These are phyloP conservation scores for Stictocephala bisonia DNA, from an alignment of 2,888 invertebrate species.

Conservation along the genomic window DNA sequence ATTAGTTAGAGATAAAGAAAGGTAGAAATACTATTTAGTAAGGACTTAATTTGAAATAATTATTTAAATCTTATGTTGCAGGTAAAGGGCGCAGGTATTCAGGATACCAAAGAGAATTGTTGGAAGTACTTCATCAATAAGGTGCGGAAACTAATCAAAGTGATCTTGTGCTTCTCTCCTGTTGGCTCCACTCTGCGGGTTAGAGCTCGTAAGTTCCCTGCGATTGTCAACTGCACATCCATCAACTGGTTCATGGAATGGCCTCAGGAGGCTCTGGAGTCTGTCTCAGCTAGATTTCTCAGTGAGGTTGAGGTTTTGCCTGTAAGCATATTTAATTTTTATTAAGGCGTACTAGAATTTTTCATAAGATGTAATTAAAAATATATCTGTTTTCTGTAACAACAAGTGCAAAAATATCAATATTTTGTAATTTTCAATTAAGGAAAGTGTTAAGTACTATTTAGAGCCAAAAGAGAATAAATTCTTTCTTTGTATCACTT, in stretches of 20 bases:
- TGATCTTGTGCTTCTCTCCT: constrained; percentile 94
- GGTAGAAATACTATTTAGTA: too few relatives aligned
- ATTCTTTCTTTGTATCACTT: too few relatives aligned
- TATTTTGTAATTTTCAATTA: constrained; percentile 9
- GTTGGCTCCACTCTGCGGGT: constrained; percentile 90
- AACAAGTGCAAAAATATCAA: neutral
- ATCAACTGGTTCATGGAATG: constrained; percentile 98
- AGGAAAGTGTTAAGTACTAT: too few relatives aligned
- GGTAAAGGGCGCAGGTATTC: constrained; percentile 83
- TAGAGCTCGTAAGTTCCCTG: constrained; percentile 92
- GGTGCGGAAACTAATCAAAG: constrained; percentile 80
- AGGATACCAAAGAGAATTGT: constrained; percentile 91
- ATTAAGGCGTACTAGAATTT: too few relatives aligned
- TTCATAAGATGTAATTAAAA: neutral
- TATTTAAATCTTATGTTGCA: too few relatives aligned
- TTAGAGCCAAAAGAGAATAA: too few relatives aligned
- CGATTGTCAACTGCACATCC: constrained; percentile 90
- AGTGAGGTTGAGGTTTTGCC: constrained; percentile 80
- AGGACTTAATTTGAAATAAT: too few relatives aligned
- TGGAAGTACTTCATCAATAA: constrained; percentile 96
- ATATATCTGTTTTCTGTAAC: neutral
- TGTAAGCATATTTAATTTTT: constrained; percentile 65
- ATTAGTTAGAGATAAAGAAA: too few relatives aligned
- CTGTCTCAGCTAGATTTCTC: constrained; percentile 87
- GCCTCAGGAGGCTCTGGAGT: constrained; percentile 91